Evolutionary conservation across 2,797 vertebrate species (phyloP).

Genomic region (Eulemur mongoz): DNA sequence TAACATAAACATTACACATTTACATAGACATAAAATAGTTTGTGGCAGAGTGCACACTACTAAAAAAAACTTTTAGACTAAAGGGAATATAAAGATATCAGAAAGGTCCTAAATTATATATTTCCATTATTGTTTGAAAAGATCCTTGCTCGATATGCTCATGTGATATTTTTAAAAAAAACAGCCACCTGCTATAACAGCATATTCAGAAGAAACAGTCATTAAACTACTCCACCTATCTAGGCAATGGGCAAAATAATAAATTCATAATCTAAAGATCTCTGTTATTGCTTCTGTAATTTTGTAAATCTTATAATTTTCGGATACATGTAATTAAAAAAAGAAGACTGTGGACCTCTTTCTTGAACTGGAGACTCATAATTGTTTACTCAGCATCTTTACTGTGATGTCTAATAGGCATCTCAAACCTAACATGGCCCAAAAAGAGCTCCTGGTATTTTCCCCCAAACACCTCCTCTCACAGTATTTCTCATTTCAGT

Average conservation of each 20-base stretch:
- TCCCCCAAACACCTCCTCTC: background rate
- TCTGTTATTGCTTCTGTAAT: background rate
- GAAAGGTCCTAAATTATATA: background rate
- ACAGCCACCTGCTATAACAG: background rate
- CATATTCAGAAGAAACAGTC: background rate
- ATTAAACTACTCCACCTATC: background rate
- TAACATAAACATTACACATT: background rate
- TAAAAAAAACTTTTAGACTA: background rate
- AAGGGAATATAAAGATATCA: background rate
- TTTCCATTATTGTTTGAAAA: background rate
- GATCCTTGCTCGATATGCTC: background rate
- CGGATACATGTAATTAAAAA: background rate
- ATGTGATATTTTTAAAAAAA: background rate
- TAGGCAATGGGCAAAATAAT: background rate
- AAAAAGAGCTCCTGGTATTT: background rate
- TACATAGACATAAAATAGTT: background rate
- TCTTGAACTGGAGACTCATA: background rate
- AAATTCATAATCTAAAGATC: background rate
- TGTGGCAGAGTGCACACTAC: background rate
- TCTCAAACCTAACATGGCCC: background rate
- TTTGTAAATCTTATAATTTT: conserved; percentile 16
- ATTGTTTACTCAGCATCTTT: background rate
- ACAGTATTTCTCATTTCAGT: background rate
- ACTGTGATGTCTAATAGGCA: background rate
- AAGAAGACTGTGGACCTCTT: background rate